phyloP scores from a whole-genome alignment of 30 jellyfish, hydroid and myxozoan species.

The Aurelia sp. region DNA sequence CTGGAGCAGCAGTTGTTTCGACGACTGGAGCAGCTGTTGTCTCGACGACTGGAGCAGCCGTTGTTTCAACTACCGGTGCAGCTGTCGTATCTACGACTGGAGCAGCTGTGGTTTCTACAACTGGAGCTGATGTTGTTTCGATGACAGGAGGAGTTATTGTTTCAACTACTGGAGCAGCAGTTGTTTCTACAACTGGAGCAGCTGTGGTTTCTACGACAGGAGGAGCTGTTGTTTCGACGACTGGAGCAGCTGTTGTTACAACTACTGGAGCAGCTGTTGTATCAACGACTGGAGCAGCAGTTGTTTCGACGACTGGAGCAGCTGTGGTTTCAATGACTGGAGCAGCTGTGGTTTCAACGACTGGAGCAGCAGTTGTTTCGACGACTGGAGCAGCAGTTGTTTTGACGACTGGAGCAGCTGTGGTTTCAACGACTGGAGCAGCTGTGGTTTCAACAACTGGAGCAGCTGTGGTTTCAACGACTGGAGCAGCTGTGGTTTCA shows the following conservation, averaged over 20 bases:
- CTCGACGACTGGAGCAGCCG: conserved; percentile 1
- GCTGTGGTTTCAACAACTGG: neutral
- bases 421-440: neutral
- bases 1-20: conserved; percentile 37
- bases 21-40: conserved; percentile 25
- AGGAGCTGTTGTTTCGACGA: conserved; percentile 18
- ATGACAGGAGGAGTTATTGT: conserved; percentile 1
- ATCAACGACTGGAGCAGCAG: conserved; percentile 18
- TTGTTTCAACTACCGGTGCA: conserved; percentile 17
- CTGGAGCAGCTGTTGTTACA: conserved; percentile 23
- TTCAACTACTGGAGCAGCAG: conserved; percentile 30
- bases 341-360: conserved; percentile 13
- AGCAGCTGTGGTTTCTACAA: conserved; percentile 17
- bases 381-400: conserved; percentile 34
- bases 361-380: conserved; percentile 17
- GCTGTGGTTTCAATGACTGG: neutral
- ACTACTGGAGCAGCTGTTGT: conserved; percentile 39
- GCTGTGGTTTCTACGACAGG: conserved; percentile 1
- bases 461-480: conserved; percentile 32
- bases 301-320: conserved; percentile 46
- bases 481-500: conserved; percentile 37
- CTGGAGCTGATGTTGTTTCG: neutral
- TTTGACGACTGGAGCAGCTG: conserved; percentile 13
- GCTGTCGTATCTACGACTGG: neutral
- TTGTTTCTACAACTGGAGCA: conserved; percentile 25